These are phyloP conservation scores for Molothrus aeneus DNA, from an alignment of 2,797 vertebrate genomes.

Conservation along the genomic window DNA sequence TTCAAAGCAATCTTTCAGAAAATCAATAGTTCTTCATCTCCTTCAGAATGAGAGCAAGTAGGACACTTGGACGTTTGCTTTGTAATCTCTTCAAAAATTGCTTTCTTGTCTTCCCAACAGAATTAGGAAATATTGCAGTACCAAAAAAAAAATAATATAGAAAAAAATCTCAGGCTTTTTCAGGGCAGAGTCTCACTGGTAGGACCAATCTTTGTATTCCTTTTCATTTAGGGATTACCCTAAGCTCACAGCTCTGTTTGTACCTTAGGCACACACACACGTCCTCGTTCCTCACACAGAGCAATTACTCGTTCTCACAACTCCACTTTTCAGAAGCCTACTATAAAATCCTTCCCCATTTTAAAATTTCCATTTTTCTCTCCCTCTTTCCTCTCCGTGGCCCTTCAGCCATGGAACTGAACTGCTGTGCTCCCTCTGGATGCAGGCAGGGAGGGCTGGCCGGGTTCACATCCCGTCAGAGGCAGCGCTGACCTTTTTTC, in stretches of 20 bases:
- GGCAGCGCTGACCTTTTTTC: conserved; percentile 6
- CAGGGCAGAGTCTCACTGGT: not conserved
- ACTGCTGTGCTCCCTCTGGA: not conserved
- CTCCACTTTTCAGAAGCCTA: not conserved
- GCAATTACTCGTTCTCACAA: conserved; percentile 19
- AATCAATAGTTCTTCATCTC: conserved; percentile 73
- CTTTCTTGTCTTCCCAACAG: conserved; percentile 66
- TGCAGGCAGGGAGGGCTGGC: not conserved
- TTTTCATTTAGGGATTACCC: conserved; percentile 52
- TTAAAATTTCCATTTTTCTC: not conserved
- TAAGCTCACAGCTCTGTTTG: conserved; percentile 20
- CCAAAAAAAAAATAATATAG: not conserved
- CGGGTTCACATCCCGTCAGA: not conserved
- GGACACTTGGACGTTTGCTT: conserved; percentile 67
- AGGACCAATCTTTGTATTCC: conserved; percentile 14
- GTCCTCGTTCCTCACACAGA: not conserved
- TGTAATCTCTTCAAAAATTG: conserved; percentile 71
- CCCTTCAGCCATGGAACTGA: not conserved
- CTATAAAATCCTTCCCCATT: not conserved
- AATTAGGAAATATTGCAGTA: conserved; percentile 62
- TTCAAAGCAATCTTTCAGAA: conserved; percentile 72
- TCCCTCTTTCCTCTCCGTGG: not conserved
- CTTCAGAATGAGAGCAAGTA: conserved; percentile 64
- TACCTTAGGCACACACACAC: conserved; percentile 25
- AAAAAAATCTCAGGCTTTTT: not conserved